Evolutionary conservation across 2,113 vertebrate genomes (phyloP).

Genomic region (Passer montanus): DNA sequence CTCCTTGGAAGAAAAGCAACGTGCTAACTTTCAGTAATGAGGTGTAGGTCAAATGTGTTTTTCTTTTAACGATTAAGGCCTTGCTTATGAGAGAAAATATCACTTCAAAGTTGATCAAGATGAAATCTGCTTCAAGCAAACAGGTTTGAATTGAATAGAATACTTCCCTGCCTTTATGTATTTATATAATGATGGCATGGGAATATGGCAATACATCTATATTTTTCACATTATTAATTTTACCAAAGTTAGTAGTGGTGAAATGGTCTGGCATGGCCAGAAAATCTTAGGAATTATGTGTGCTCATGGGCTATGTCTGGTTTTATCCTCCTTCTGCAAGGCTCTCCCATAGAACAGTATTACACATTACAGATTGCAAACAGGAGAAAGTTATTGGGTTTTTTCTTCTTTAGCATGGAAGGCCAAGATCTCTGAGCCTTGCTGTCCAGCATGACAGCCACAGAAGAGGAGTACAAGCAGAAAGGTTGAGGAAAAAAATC

Average conservation of each 20-base stretch:
- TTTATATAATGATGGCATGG: neutral
- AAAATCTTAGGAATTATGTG: neutral
- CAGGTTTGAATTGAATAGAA: neutral
- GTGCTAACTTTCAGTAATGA: neutral
- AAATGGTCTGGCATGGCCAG: neutral
- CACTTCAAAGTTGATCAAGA: neutral
- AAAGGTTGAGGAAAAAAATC: fast-evolving
- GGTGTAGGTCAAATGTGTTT: neutral
- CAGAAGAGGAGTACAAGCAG: neutral
- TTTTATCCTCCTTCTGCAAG: neutral
- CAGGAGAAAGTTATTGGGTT: neutral
- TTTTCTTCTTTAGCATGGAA: neutral
- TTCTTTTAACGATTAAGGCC: neutral
- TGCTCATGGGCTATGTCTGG: neutral
- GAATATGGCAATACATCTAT: neutral
- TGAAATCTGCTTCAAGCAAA: neutral
- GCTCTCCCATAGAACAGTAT: neutral
- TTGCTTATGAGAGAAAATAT: neutral
- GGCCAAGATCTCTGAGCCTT: neutral
- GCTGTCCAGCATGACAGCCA: neutral
- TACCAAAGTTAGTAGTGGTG: neutral
- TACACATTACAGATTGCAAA: neutral
- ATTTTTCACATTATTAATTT: neutral
- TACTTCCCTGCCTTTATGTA: neutral
- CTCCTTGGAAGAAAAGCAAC: slow-evolving; percentile 6